phyloP scores from a whole-genome alignment of 2,113 vertebrate species.

The Casuarius casuarius region DNA sequence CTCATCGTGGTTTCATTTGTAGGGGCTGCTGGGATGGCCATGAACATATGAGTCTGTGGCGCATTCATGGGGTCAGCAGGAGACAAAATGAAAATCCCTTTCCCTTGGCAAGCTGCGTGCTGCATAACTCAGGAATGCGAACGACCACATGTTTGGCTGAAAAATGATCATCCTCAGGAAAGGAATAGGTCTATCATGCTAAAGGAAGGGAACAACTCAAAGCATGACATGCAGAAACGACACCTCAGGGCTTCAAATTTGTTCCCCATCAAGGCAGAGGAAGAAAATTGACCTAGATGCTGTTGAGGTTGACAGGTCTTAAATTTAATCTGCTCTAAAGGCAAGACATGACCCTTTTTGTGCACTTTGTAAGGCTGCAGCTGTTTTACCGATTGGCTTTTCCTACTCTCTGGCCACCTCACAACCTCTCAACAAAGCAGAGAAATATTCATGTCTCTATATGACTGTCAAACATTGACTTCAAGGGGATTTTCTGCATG shows the following conservation, averaged over 20 bases:
- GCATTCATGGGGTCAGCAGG: background rate
- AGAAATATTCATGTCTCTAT: background rate
- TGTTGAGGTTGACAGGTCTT: constrained; percentile 18
- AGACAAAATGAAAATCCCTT: constrained; percentile 5
- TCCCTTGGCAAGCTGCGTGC: background rate
- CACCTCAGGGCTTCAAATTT: constrained; percentile 53
- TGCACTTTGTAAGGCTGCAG: background rate
- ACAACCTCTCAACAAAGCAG: background rate
- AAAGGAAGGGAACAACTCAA: constrained; percentile 9
- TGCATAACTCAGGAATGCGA: constrained; percentile 22
- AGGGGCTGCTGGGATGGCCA: background rate
- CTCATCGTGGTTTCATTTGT: background rate
- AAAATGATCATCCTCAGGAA: constrained; percentile 18
- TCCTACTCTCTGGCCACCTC: background rate
- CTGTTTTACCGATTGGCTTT: constrained; percentile 36
- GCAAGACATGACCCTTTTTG: background rate
- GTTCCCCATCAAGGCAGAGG: constrained; percentile 31
- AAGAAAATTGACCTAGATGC: constrained; percentile 6
- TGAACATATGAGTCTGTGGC: accelerated
- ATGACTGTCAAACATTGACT: background rate
- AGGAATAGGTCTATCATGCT: background rate
- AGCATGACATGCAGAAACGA: background rate
- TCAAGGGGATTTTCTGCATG: background rate
- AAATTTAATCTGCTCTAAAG: constrained; percentile 35
- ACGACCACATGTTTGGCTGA: background rate